Conservation (phyloP, 2,797 vertebrate genomes). For the Sebastolobus alascanus region DNA sequence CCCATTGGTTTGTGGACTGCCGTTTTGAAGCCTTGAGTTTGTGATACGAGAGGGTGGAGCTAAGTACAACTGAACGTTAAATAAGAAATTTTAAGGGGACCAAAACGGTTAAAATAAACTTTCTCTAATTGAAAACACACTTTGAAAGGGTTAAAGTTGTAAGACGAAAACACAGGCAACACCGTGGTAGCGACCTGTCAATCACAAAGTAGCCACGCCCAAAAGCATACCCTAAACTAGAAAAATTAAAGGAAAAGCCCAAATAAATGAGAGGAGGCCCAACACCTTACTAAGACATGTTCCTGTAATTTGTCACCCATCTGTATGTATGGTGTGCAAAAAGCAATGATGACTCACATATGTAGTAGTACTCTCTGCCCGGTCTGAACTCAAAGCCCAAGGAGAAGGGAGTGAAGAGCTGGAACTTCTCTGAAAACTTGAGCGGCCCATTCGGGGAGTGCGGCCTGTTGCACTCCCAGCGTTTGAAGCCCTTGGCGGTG, state of each 20-base stretch:
- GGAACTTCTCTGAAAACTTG: constrained; percentile 99
- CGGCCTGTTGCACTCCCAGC: constrained; percentile 98
- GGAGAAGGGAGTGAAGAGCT: constrained; percentile 98
- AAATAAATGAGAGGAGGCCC: background rate
- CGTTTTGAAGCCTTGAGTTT: too few relatives aligned
- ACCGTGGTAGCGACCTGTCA: too few relatives aligned
- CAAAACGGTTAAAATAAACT: too few relatives aligned
- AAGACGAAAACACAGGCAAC: too few relatives aligned
- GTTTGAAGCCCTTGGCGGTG: constrained; percentile 97
- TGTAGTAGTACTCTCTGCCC: constrained; percentile 98
- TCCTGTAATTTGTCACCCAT: background rate
- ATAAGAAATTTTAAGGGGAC: too few relatives aligned
- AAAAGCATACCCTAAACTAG: too few relatives aligned
- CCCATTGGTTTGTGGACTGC: too few relatives aligned
- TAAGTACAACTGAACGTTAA: too few relatives aligned
- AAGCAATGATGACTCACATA: constrained; percentile 91
- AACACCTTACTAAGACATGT: background rate
- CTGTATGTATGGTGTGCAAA: background rate
- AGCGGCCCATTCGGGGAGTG: constrained; percentile 95
- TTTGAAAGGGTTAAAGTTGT: too few relatives aligned
- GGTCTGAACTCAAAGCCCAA: constrained; percentile 98
- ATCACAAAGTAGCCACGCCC: too few relatives aligned
- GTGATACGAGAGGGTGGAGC: too few relatives aligned
- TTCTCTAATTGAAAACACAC: too few relatives aligned
- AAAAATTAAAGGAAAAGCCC: background rate